Conservation (phyloP, 2,797 vertebrate genomes). For the Cyclopterus lumpus region DNA sequence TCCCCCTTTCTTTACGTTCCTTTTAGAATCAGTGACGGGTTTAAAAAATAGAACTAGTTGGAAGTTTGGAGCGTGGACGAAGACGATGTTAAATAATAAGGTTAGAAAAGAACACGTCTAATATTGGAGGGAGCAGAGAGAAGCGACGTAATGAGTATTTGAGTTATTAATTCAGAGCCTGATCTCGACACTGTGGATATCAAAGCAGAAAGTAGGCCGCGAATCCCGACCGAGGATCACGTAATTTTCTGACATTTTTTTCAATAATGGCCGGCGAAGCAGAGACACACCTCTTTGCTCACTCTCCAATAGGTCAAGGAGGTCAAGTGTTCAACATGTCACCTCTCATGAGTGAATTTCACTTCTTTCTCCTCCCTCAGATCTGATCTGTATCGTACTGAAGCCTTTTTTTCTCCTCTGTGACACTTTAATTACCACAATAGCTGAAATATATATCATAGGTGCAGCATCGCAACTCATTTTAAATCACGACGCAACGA, state of each 20-base stretch:
- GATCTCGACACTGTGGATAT: conserved; percentile 42
- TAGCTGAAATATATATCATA: conserved; percentile 15
- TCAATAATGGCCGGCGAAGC: no score
- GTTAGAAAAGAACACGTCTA: conserved; percentile 1
- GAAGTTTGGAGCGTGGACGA: background rate
- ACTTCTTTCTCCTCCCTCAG: conserved; percentile 41
- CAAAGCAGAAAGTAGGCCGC: conserved; percentile 49
- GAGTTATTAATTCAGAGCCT: conserved; percentile 46
- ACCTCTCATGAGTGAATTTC: conserved; percentile 44
- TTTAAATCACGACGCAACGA: background rate
- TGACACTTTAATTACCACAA: conserved; percentile 52
- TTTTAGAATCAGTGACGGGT: no score
- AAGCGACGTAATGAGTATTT: conserved; percentile 2
- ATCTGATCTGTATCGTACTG: conserved; percentile 6
- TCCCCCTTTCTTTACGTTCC: no score
- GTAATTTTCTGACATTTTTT: conserved; percentile 47
- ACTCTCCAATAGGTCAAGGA: conserved; percentile 32
- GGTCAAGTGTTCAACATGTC: conserved; percentile 65
- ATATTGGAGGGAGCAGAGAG: background rate
- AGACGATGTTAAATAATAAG: background rate
- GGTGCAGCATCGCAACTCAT: conserved; percentile 5
- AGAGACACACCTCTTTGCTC: conserved; percentile 18
- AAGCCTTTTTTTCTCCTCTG: background rate
- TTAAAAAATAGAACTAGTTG: background rate
- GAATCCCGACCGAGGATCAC: conserved; percentile 28